These are phyloP conservation scores for Himalopsyche anomala DNA, from an alignment of 2,888 invertebrate species.

Conservation along the genomic window DNA sequence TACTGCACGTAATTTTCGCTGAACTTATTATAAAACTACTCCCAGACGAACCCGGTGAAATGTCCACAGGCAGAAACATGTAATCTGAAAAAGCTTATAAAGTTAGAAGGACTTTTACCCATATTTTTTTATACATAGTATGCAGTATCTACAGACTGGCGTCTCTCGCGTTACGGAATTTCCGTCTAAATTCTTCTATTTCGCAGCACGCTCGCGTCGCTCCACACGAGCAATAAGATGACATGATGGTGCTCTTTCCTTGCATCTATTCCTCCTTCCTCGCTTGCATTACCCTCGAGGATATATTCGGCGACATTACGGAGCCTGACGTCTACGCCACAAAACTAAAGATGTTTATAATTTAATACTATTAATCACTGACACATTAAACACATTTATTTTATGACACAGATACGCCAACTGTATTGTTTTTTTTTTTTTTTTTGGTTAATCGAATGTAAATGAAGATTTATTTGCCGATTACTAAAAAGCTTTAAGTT, in stretches of 20 bases:
- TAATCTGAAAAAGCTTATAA: conserved; percentile 26
- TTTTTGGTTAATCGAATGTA: no score
- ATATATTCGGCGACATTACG: conserved; percentile 21
- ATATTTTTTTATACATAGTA: not conserved
- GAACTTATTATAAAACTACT: conserved; percentile 3
- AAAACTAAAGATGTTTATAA: not conserved
- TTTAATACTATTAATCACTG: no score
- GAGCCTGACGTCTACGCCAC: not conserved
- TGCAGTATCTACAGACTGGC: not conserved
- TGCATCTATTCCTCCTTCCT: conserved; percentile 30
- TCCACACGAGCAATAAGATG: conserved; percentile 21
- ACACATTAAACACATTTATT: no score
- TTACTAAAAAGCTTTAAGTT: no score
- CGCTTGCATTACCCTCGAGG: conserved; percentile 21
- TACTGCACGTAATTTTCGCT: not conserved
- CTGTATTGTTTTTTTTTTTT: no score
- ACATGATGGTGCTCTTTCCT: conserved; percentile 34
- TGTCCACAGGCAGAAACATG: conserved; percentile 31
- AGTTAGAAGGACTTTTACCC: conserved; percentile 8
- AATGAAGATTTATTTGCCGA: no score
- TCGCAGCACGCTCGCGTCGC: conserved; percentile 21
- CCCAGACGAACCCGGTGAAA: not conserved
- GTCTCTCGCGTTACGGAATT: conserved; percentile 13
- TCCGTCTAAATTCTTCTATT: conserved; percentile 34
- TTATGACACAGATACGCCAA: no score